phyloP scores from a whole-genome alignment of 2,797 vertebrate genomes.

The Aselliscus stoliczkanus region DNA sequence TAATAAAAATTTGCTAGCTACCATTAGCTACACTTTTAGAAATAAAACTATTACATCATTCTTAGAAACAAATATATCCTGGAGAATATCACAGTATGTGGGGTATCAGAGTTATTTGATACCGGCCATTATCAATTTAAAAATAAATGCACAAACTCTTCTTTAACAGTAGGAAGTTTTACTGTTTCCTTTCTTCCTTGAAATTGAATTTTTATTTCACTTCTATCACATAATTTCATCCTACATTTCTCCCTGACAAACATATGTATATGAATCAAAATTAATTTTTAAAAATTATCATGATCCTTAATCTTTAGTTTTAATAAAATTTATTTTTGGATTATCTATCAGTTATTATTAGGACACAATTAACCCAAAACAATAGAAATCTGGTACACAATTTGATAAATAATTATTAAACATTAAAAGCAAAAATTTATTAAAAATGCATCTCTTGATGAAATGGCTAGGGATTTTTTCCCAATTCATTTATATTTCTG shows the following conservation, averaged over 20 bases:
- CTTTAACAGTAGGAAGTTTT: not conserved
- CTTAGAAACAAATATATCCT: not conserved
- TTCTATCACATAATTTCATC: not conserved
- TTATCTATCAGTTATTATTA: constrained; percentile 5
- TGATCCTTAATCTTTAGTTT: not conserved
- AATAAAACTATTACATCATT: not conserved
- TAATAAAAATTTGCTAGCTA: constrained; percentile 18
- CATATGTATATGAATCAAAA: not conserved
- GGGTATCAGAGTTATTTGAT: not conserved
- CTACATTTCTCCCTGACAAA: not conserved
- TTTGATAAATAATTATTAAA: not conserved
- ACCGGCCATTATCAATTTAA: not conserved
- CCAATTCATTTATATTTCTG: constrained; percentile 32
- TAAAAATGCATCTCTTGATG: not conserved
- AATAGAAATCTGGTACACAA: not conserved
- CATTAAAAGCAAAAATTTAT: not conserved
- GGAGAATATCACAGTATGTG: not conserved
- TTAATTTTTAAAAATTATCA: not conserved
- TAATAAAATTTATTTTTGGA: not conserved
- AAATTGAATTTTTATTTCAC: not conserved
- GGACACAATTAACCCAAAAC: not conserved
- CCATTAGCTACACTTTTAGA: not conserved
- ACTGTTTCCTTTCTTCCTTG: not conserved
- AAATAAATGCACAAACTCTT: not conserved
- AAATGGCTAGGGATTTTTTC: not conserved